phyloP scores from a whole-genome alignment of 2,888 invertebrate genomes.

The Stenichneumon culpator region DNA sequence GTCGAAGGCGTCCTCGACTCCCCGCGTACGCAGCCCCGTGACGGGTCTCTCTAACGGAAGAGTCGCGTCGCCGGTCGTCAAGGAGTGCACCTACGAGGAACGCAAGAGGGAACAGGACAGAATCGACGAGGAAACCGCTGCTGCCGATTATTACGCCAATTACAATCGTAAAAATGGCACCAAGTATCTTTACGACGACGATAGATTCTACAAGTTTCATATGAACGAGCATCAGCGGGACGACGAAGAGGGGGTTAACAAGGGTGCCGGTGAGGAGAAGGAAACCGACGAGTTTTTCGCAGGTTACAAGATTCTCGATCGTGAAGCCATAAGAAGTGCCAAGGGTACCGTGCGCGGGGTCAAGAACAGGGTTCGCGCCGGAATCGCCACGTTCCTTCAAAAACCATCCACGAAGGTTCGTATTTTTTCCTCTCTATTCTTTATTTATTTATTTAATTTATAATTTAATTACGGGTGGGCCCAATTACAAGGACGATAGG shows the following conservation, averaged over 20 bases:
- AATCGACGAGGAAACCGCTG: constrained; percentile 74
- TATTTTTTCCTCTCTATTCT: constrained; percentile 58
- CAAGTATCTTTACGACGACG: constrained; percentile 89
- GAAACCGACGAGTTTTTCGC: constrained; percentile 90
- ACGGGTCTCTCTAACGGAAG: constrained; percentile 65
- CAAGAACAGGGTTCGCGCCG: constrained; percentile 97
- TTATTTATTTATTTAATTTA: not conserved
- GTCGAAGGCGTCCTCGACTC: constrained; percentile 79
- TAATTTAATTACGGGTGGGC: no score
- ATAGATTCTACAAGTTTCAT: constrained; percentile 94
- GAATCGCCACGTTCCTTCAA: constrained; percentile 97
- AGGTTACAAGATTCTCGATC: constrained; percentile 91
- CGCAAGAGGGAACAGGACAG: constrained; percentile 86
- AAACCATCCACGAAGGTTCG: constrained; percentile 93
- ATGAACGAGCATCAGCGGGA: constrained; percentile 89
- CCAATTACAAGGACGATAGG: no score
- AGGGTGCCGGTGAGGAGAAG: constrained; percentile 81
- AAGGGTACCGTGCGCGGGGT: constrained; percentile 97
- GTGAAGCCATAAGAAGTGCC: constrained; percentile 94
- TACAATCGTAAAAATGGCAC: constrained; percentile 85
- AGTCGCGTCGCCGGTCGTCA: constrained; percentile 85
- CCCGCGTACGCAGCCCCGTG: constrained; percentile 76
- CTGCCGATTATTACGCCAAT: constrained; percentile 73
- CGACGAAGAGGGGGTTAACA: constrained; percentile 79
- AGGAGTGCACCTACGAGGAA: constrained; percentile 90